These are phyloP conservation scores for Chironomus tentans DNA, from an alignment of 2,888 invertebrate species.

Conservation along the genomic window DNA sequence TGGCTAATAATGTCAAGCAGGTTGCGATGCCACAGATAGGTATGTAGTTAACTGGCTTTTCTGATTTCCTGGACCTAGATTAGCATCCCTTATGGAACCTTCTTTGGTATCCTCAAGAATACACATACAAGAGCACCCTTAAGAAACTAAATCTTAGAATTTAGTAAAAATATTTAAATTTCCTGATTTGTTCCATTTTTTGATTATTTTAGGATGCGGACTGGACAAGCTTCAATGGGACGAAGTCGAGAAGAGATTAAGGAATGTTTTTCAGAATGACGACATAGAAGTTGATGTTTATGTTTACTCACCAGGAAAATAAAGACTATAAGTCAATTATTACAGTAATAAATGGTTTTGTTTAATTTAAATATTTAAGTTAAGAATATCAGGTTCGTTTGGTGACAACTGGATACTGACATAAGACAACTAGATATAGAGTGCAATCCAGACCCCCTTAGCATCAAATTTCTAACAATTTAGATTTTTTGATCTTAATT, in stretches of 20 bases:
- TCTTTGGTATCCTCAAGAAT: no score
- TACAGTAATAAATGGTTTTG: background rate
- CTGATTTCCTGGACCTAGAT: no score
- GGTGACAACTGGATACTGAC: no score
- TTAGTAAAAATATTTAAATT: slow-evolving; percentile 41
- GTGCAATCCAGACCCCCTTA: no score
- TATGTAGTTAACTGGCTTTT: background rate
- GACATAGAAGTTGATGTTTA: slow-evolving; percentile 46
- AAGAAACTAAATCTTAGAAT: no score
- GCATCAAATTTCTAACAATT: no score
- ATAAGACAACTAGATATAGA: no score
- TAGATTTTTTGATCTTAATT: no score
- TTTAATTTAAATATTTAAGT: background rate
- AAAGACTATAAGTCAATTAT: background rate
- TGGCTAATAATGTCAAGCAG: slow-evolving; percentile 46
- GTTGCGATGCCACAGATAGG: slow-evolving; percentile 52
- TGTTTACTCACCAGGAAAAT: slow-evolving; percentile 40
- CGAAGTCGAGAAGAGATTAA: slow-evolving; percentile 46
- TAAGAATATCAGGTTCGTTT: no score
- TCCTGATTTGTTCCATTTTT: slow-evolving; percentile 45
- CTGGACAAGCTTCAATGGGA: slow-evolving; percentile 55
- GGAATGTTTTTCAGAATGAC: slow-evolving; percentile 44
- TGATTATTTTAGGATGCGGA: slow-evolving; percentile 58
- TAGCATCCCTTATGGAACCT: no score
- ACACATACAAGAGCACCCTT: no score